phyloP scores from a whole-genome alignment of 1,140 invertebrate genomes.

The Rhynchophorus ferrugineus region DNA sequence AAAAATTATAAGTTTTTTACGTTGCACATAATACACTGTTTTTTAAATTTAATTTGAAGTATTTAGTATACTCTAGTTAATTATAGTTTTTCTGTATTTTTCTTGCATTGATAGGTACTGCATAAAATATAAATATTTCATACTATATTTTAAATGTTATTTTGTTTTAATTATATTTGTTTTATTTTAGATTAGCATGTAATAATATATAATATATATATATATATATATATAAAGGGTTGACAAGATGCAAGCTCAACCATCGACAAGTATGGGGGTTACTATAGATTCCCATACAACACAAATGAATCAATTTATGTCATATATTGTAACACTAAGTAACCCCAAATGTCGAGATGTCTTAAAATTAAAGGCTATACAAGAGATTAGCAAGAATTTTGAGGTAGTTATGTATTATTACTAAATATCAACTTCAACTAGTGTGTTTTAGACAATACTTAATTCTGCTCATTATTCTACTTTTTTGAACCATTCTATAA shows the following conservation, averaged over 20 bases:
- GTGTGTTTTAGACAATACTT: constrained; percentile 65
- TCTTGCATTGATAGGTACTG: too few relatives aligned
- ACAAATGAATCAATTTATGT: constrained; percentile 72
- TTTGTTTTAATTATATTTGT: too few relatives aligned
- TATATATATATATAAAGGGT: too few relatives aligned
- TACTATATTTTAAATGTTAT: too few relatives aligned
- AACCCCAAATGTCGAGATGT: constrained; percentile 81
- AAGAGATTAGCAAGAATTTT: constrained; percentile 92
- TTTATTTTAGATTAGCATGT: too few relatives aligned
- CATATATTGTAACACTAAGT: constrained; percentile 70
- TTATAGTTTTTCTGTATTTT: too few relatives aligned
- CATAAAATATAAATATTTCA: too few relatives aligned
- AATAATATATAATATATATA: too few relatives aligned
- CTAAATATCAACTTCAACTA: neutral
- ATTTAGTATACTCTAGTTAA: too few relatives aligned
- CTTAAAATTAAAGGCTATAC: constrained; percentile 86
- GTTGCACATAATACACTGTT: too few relatives aligned
- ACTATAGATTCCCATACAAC: constrained; percentile 36
- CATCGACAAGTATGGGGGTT: constrained; percentile 21
- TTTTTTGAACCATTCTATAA: constrained; percentile 84
- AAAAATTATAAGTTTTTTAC: too few relatives aligned
- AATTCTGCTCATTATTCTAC: constrained; percentile 77
- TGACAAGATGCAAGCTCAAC: constrained; percentile 31
- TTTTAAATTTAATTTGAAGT: too few relatives aligned
- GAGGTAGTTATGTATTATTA: constrained; percentile 56